phyloP scores from a whole-genome alignment of 2,113 vertebrate species.

The Gorsachius goisagi region DNA sequence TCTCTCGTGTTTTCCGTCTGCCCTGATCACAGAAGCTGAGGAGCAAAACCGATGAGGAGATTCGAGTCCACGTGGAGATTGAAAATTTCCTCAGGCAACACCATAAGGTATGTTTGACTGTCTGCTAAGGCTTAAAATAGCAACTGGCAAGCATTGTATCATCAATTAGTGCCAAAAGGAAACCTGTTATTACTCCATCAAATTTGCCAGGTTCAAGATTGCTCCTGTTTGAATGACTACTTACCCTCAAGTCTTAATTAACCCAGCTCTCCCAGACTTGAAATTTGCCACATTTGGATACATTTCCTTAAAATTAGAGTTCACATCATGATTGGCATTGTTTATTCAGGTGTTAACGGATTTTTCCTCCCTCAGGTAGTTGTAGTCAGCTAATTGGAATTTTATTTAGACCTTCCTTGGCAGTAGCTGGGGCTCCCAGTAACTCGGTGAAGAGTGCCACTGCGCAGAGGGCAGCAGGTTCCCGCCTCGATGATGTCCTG shows the following conservation, averaged over 20 bases:
- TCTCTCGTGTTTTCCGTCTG: not conserved
- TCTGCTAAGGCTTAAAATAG: not conserved
- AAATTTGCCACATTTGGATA: not conserved
- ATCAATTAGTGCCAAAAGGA: not conserved
- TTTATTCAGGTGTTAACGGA: not conserved
- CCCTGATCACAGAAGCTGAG: slow-evolving; percentile 68
- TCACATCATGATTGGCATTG: not conserved
- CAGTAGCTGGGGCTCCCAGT: not conserved
- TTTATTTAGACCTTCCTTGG: not conserved
- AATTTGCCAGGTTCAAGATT: not conserved
- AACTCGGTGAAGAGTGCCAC: not conserved
- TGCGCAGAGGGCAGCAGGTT: not conserved
- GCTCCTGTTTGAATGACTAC: not conserved
- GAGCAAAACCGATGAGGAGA: slow-evolving; percentile 75
- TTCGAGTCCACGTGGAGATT: slow-evolving; percentile 68
- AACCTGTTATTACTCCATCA: not conserved
- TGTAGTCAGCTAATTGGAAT: not conserved
- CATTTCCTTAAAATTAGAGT: not conserved
- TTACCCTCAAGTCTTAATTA: not conserved
- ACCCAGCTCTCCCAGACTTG: not conserved
- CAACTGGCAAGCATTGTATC: not conserved
- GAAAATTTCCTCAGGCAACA: slow-evolving; percentile 78
- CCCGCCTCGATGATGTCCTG: too few relatives aligned
- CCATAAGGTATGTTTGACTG: slow-evolving; percentile 66
- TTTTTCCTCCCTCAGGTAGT: not conserved